Percentiles rank a stretch among this genome's conserved stretches.
phyloP scores from a whole-genome alignment of 2,797 vertebrate species.

The Melanotaenia boesemani region DNA sequence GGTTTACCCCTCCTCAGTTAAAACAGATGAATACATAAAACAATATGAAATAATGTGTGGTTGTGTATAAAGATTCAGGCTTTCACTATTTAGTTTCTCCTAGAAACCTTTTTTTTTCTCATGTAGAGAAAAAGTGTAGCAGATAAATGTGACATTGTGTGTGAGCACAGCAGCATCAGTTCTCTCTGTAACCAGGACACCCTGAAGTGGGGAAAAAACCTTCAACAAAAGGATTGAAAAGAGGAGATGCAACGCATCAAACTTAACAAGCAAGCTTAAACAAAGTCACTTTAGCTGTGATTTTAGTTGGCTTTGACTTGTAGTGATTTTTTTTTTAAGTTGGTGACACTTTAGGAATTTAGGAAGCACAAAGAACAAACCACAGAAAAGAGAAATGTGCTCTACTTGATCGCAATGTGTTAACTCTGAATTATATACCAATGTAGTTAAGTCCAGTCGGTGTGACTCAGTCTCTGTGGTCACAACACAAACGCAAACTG shows the following conservation, averaged over 20 bases:
- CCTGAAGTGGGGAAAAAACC: conserved; percentile 8
- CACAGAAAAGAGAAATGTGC: neutral
- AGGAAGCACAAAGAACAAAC: neutral
- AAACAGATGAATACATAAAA: too few species aligned
- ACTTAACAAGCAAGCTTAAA: conserved; percentile 12
- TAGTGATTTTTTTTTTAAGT: neutral
- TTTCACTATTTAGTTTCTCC: neutral
- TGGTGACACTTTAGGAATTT: neutral
- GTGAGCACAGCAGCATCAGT: neutral
- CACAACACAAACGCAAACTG: neutral
- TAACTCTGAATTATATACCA: neutral
- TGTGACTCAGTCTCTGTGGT: neutral
- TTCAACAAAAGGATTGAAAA: neutral
- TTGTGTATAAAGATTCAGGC: too few species aligned
- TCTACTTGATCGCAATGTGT: neutral
- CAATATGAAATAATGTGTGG: too few species aligned
- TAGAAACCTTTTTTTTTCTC: neutral
- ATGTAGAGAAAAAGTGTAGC: neutral
- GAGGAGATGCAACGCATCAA: conserved; percentile 7
- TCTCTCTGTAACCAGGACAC: conserved; percentile 1
- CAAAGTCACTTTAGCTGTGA: neutral
- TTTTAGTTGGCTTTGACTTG: conserved; percentile 10
- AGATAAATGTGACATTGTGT: conserved; percentile 1
- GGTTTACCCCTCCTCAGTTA: neutral
- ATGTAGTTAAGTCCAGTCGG: conserved; percentile 5